Percentiles rank a stretch among this genome's conserved stretches.
phyloP scores from a whole-genome alignment of 2,888 invertebrate genomes.

The Macrophya alboannulata region DNA sequence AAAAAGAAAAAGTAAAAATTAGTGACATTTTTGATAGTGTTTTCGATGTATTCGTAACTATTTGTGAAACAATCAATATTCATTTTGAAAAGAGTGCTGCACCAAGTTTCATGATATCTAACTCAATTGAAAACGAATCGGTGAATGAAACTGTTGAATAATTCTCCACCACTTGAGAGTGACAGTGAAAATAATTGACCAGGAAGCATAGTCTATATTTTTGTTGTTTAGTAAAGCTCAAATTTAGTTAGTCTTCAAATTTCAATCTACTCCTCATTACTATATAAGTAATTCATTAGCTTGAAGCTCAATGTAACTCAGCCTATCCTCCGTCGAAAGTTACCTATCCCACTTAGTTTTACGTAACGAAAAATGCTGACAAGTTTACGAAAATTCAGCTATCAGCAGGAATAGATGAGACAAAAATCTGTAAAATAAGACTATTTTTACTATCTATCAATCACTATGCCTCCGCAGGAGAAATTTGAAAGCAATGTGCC shows the following conservation, averaged over 20 bases:
- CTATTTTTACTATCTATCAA: neutral
- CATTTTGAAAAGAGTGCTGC: neutral
- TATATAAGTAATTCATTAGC: neutral
- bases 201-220: neutral
- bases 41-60: neutral
- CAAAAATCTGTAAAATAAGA: neutral
- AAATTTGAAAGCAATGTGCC: slow-evolving; percentile 66
- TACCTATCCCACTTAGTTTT: neutral
- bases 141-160: neutral
- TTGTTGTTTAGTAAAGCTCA: neutral
- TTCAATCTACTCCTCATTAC: neutral
- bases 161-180: neutral
- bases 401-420: neutral
- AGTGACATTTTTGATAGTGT: slow-evolving; percentile 29
- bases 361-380: neutral
- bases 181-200: slow-evolving; percentile 7
- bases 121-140: neutral
- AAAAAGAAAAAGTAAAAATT: neutral
- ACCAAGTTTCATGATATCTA: neutral
- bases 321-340: slow-evolving; percentile 2
- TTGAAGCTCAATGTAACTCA: neutral
- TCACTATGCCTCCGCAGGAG: slow-evolving; percentile 74
- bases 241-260: neutral
- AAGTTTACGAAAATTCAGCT: neutral
- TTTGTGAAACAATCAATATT: neutral